phyloP scores from a whole-genome alignment of 2,888 invertebrate species.

The Morpho helenor region DNA sequence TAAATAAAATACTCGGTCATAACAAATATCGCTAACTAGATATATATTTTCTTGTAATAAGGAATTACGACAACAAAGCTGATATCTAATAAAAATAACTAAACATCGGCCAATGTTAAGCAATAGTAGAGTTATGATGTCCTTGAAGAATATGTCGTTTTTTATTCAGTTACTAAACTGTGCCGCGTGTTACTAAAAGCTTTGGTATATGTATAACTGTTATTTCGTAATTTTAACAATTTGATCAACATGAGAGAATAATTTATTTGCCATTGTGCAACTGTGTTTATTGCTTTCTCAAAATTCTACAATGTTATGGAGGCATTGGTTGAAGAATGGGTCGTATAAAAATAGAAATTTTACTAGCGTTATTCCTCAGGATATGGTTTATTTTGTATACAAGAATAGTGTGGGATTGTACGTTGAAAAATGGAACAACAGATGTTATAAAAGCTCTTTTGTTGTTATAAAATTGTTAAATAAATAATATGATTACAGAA shows the following conservation, averaged over 20 bases:
- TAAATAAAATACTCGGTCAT: slow-evolving; percentile 29
- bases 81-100: slow-evolving; percentile 22
- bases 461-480: too few relatives aligned
- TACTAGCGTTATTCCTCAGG: slow-evolving; percentile 63
- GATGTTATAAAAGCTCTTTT: too few relatives aligned
- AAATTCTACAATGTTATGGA: slow-evolving; percentile 48
- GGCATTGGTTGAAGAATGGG: slow-evolving; percentile 58
- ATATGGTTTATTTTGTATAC: slow-evolving; percentile 35
- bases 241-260: slow-evolving; percentile 36
- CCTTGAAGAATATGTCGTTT: slow-evolving; percentile 36
- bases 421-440: slow-evolving; percentile 5
- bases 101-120: slow-evolving; percentile 24
- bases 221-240: slow-evolving; percentile 37
- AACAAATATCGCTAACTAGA: slow-evolving; percentile 21
- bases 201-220: slow-evolving; percentile 46
- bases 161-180: slow-evolving; percentile 38
- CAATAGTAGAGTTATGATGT: slow-evolving; percentile 25
- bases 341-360: slow-evolving; percentile 59
- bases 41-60: background rate
- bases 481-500: too few relatives aligned
- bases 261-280: slow-evolving; percentile 50
- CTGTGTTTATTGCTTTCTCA: slow-evolving; percentile 52
- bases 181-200: slow-evolving; percentile 52
- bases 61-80: background rate
- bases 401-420: slow-evolving; percentile 40